Percentiles rank a stretch among this genome's conserved stretches.
Evolutionary conservation across 2,888 invertebrate species (phyloP).

Genomic region (Chironomus riparius): DNA sequence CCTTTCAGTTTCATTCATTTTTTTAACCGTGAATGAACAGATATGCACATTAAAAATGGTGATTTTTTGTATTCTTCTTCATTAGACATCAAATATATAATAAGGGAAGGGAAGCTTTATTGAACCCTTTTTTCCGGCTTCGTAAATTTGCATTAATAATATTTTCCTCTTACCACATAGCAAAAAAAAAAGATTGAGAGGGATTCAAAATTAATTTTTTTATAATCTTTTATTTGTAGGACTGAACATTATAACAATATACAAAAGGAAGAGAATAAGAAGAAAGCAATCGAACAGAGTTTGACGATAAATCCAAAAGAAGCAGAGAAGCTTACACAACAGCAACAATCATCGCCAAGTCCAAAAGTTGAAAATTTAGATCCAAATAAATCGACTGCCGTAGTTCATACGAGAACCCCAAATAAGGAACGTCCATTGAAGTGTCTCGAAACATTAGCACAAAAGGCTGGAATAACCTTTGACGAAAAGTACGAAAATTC

Average conservation of each 20-base stretch:
- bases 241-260: slow-evolving; percentile 53
- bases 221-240: slow-evolving; percentile 42
- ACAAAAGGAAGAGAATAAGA: slow-evolving; percentile 43
- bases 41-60: no score
- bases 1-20: no score
- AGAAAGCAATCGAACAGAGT: slow-evolving; percentile 17
- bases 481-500: slow-evolving; percentile 66
- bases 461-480: slow-evolving; percentile 63
- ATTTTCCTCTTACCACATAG: neutral
- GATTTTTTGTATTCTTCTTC: no score
- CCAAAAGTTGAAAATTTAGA: slow-evolving; percentile 41
- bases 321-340: slow-evolving; percentile 42
- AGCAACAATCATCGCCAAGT: slow-evolving; percentile 40
- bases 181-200: neutral
- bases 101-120: no score
- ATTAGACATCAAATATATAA: no score
- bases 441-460: slow-evolving; percentile 62
- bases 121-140: no score
- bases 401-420: slow-evolving; percentile 26
- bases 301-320: slow-evolving; percentile 30
- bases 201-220: slow-evolving; percentile 7
- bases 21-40: no score
- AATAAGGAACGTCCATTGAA: slow-evolving; percentile 47
- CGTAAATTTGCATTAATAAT: neutral
- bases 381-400: slow-evolving; percentile 34